These are phyloP conservation scores for Nannobrachium achirus DNA, from an alignment of 2,113 vertebrate species.

Conservation along the genomic window DNA sequence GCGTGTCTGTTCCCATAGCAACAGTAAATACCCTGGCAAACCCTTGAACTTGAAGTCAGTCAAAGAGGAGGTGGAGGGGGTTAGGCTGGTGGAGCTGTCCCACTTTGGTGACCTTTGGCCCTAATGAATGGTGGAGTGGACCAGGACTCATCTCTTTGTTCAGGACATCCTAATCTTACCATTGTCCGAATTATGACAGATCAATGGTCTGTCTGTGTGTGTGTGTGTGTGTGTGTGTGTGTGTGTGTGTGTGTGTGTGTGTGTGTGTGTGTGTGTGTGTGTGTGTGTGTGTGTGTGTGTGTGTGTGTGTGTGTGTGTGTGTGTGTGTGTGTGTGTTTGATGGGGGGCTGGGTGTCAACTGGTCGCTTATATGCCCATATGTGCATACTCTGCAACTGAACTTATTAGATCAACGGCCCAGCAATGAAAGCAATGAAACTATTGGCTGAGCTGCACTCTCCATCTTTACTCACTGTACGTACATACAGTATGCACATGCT, in stretches of 20 bases:
- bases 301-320: too few relatives aligned
- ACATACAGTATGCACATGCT: too few relatives aligned
- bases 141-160: neutral
- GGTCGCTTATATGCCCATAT: too few relatives aligned
- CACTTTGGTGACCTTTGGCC: conserved; percentile 23
- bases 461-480: too few relatives aligned
- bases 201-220: too few relatives aligned
- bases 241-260: neutral
- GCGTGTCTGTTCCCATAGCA: conserved; percentile 23
- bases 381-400: too few relatives aligned
- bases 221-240: too few relatives aligned
- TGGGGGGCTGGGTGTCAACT: neutral
- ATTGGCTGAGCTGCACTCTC: too few relatives aligned
- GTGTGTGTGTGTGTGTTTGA: too few relatives aligned
- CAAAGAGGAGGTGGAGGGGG: conserved; percentile 3
- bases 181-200: neutral
- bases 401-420: too few relatives aligned
- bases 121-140: neutral
- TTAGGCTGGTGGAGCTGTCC: neutral
- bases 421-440: too few relatives aligned
- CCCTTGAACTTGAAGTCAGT: neutral
- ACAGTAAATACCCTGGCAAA: neutral
- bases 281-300: neutral
- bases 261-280: neutral
- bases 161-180: neutral